phyloP scores from a whole-genome alignment of 2,888 invertebrate species.

The Biston stratarius region DNA sequence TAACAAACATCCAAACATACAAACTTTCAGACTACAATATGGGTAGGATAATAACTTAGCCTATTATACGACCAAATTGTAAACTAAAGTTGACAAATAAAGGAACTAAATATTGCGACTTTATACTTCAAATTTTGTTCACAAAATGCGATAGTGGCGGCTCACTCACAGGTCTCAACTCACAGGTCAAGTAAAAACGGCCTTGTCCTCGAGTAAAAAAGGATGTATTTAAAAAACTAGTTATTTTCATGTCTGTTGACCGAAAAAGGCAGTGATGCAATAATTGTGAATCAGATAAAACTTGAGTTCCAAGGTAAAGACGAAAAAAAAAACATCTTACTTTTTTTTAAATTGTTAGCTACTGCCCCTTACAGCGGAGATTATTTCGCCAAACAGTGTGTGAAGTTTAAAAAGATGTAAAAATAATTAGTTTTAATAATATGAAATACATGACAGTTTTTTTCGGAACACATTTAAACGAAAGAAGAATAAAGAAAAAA shows the following conservation, averaged over 20 bases:
- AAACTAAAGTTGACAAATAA: background rate
- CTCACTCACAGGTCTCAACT: no score
- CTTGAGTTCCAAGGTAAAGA: background rate
- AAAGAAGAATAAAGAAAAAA: no score
- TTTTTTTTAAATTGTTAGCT: no score
- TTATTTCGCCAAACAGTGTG: no score
- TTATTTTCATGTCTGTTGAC: constrained; percentile 21
- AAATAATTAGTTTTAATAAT: no score
- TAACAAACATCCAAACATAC: no score
- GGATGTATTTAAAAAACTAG: constrained; percentile 17
- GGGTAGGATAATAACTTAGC: background rate
- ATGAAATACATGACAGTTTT: no score
- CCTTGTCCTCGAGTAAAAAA: constrained; percentile 22
- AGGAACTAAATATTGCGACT: background rate
- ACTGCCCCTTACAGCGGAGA: no score
- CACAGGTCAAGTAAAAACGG: background rate
- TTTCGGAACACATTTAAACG: no score
- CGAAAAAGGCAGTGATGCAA: constrained; percentile 30
- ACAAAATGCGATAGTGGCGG: background rate
- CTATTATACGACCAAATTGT: background rate
- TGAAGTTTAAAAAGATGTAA: no score
- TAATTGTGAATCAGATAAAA: constrained; percentile 15
- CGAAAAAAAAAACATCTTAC: background rate
- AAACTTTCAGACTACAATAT: no score
- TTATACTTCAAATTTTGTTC: background rate